Base-by-base conservation (phyloP, 2,797 vertebrate species). In the Onychomys arenicola region DNA sequence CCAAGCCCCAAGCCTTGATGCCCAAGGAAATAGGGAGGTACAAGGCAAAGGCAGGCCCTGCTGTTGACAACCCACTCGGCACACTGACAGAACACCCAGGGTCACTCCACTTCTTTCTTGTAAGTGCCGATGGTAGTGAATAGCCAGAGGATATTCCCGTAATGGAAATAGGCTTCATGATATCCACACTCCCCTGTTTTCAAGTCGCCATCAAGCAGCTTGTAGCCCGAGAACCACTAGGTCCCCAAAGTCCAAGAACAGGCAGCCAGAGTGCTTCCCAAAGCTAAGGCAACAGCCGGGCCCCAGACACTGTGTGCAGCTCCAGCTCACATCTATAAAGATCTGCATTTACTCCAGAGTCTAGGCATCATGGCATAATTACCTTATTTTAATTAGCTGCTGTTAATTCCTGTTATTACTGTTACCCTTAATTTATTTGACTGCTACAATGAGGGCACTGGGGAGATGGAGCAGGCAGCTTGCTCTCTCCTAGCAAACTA, bases 381-480 rank as follows among this genome's bases (percentile, higher is more conserved):
- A 95, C 85, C 69, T 85, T 92, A 90, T 97, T 96, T 97, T 94
- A 97, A 98, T 95, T 96, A 97, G 94, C 78, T 21, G 3, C 46
- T 93, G 91, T 90, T 98, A 95, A 97, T 97, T 96, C 91, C 97
- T 94, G 88, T 96, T 96, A 97, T 96, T 96, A 96, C 91, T 86
- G 57, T 94, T 96, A 94, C 91, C 90, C 85, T 87, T 96, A 90
- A 97, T 97, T 97, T 97, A 96, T 92, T 73, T 96, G 95, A 95
- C 91, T 77, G 88, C 83, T 91, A 67, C 95, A 97, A 95, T 82
- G 65, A 89, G 69, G 69, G 75, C 89, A 89, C 82, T 90, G 59
- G 69, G 77, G 93, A 97, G 86, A 67, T 84, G 71, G 80, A 52
- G 57, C 63, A 95, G 49, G 19, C 93, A 94, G 89, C 43, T 52